These are phyloP conservation scores for Aspiorhynchus laticeps DNA, from an alignment of 2,113 vertebrate species.

Conservation along the genomic window DNA sequence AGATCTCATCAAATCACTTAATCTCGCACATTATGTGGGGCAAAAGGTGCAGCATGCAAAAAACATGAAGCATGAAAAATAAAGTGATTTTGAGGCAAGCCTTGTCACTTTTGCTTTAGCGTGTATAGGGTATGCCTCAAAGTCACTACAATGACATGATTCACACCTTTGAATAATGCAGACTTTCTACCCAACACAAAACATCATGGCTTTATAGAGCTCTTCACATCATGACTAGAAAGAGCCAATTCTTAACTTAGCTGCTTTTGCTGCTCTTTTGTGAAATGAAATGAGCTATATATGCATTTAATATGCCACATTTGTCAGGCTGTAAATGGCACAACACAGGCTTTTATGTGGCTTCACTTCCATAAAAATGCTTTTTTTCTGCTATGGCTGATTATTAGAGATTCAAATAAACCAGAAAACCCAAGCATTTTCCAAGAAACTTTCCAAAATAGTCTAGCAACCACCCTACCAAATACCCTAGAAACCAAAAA, in stretches of 20 bases:
- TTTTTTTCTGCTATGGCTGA: not conserved
- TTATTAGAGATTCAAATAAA: not conserved
- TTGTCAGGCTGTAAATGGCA: not conserved
- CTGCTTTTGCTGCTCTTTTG: not conserved
- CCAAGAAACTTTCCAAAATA: not conserved
- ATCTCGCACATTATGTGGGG: conserved; percentile 22
- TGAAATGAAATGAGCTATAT: conserved; percentile 18
- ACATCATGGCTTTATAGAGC: not conserved
- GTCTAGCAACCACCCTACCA: not conserved
- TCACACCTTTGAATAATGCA: conserved; percentile 19
- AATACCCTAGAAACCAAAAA: not conserved
- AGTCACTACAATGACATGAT: conserved; percentile 2
- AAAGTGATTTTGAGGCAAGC: conserved; percentile 32
- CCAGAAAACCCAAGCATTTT: not conserved
- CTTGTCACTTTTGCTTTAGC: conserved; percentile 24
- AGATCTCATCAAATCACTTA: conserved; percentile 45
- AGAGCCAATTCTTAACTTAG: conserved; percentile 2
- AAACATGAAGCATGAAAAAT: conserved; percentile 38
- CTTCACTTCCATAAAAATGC: not conserved
- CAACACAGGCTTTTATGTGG: not conserved
- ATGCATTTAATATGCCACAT: conserved; percentile 9
- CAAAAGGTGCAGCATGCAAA: conserved; percentile 23
- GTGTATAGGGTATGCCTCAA: conserved; percentile 27
- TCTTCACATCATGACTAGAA: not conserved
- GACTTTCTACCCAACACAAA: not conserved